Percentiles rank a stretch among this genome's conserved stretches.
Evolutionary conservation across 2,888 invertebrate genomes (phyloP).

Genomic region (Sussaba pulchella): DNA sequence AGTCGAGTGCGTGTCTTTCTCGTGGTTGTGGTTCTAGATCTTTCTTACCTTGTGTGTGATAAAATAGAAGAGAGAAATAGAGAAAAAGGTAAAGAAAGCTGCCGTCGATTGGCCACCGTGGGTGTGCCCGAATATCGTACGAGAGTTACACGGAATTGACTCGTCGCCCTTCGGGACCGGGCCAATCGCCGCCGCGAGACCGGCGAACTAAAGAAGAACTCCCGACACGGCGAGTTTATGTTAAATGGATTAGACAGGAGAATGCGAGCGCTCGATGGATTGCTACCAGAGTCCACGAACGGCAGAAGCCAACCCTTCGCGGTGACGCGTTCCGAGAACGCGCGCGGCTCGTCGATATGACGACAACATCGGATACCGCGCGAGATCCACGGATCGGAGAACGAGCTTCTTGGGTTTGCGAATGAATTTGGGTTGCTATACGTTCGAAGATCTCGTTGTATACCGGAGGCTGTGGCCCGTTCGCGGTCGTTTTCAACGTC

Average conservation of each 20-base stretch:
- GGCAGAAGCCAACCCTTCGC: constrained; percentile 44
- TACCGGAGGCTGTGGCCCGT: constrained; percentile 3
- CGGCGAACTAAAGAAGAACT: constrained; percentile 61
- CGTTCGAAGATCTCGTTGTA: not conserved
- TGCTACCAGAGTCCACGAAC: constrained; percentile 69
- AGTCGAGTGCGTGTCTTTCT: constrained; percentile 2
- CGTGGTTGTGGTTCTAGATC: not conserved
- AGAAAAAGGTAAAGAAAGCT: constrained; percentile 24
- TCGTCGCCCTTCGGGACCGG: constrained; percentile 78
- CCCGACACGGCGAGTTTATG: constrained; percentile 77
- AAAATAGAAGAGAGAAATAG: constrained; percentile 32
- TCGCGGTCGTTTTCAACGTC: constrained; percentile 7
- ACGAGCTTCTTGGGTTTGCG: not conserved
- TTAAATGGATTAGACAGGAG: constrained; percentile 84
- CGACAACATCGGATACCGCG: constrained; percentile 23
- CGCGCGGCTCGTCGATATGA: constrained; percentile 38
- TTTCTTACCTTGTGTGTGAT: constrained; percentile 30
- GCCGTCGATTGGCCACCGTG: constrained; percentile 56
- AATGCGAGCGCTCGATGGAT: constrained; percentile 81
- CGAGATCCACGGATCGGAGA: constrained; percentile 2
- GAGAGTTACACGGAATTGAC: constrained; percentile 80
- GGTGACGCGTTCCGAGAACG: constrained; percentile 67
- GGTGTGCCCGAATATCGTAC: constrained; percentile 49
- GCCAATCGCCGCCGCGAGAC: constrained; percentile 45
- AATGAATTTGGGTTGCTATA: constrained; percentile 14